Percentiles rank a stretch among this genome's conserved stretches.
These are phyloP conservation scores for Cheilosia scutellata DNA, from an alignment of 2,888 invertebrate genomes.

Conservation along the genomic window DNA sequence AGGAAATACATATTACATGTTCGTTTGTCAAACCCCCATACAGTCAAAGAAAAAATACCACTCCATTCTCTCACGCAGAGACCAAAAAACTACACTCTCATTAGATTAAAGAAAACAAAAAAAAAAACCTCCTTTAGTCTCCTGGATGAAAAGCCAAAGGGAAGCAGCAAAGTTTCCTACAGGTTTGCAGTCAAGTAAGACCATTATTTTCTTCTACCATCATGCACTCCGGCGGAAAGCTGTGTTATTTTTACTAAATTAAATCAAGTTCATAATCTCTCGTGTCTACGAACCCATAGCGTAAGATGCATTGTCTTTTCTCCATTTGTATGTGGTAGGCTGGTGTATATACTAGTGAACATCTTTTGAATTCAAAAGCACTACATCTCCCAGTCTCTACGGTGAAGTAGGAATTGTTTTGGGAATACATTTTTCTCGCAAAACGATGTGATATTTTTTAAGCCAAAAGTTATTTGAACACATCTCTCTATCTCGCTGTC, in stretches of 20 bases:
- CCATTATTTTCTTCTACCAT: slow-evolving; percentile 49
- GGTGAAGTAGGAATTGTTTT: not conserved
- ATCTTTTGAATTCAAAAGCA: not conserved
- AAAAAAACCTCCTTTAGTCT: slow-evolving; percentile 1
- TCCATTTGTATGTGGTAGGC: not conserved
- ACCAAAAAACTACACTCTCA: slow-evolving; percentile 23
- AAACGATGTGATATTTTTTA: slow-evolving; percentile 1
- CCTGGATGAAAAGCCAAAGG: slow-evolving; percentile 31
- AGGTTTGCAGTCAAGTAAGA: slow-evolving; percentile 28
- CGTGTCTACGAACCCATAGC: not conserved
- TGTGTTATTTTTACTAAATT: slow-evolving; percentile 15
- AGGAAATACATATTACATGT: not conserved
- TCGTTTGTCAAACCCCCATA: not conserved
- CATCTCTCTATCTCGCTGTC: not conserved
- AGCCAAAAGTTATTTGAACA: not conserved
- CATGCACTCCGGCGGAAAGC: slow-evolving; percentile 11
- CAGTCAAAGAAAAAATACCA: not conserved
- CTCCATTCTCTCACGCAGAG: not conserved
- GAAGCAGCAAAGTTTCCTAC: slow-evolving; percentile 3
- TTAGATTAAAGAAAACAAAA: slow-evolving; percentile 13
- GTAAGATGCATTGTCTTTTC: slow-evolving; percentile 16
- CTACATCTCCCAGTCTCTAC: not conserved
- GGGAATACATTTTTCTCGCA: not conserved
- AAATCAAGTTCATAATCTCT: slow-evolving; percentile 32
- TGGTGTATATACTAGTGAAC: not conserved